phyloP scores from a whole-genome alignment of 2,797 vertebrate genomes.

The Neomorphus geoffroyi region DNA sequence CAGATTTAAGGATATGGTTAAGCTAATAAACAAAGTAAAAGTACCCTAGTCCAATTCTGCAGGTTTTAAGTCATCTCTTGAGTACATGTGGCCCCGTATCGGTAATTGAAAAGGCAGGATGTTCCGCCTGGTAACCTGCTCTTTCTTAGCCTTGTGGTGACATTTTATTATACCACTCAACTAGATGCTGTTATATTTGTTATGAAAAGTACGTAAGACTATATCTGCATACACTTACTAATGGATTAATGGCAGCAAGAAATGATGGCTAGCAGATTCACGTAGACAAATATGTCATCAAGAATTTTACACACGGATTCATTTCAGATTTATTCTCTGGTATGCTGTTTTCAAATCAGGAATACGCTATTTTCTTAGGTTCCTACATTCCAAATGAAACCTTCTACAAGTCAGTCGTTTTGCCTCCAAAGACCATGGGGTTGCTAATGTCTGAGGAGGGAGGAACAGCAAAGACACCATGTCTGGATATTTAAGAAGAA shows the following conservation, averaged over 20 bases:
- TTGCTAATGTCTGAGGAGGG: not conserved
- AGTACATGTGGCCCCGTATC: not conserved
- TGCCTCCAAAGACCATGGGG: not conserved
- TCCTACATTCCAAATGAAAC: not conserved
- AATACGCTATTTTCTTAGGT: not conserved
- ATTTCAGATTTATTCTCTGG: slow-evolving; percentile 10
- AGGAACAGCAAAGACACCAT: not conserved
- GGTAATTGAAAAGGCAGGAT: not conserved
- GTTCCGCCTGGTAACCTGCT: not conserved
- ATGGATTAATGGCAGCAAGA: not conserved
- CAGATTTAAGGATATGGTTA: not conserved
- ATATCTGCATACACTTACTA: not conserved
- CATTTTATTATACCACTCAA: not conserved
- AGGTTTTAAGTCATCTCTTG: not conserved
- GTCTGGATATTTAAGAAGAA: slow-evolving; percentile 17
- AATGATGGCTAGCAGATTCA: not conserved
- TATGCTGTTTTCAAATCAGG: not conserved
- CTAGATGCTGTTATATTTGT: not conserved
- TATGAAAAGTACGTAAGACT: not conserved
- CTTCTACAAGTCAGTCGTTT: not conserved
- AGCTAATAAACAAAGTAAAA: not conserved
- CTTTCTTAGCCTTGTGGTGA: not conserved
- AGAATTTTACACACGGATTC: not conserved
- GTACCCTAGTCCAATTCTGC: not conserved
- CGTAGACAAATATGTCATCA: not conserved